phyloP scores from a whole-genome alignment of 2,888 invertebrate genomes.

The Lamproptera curius region DNA sequence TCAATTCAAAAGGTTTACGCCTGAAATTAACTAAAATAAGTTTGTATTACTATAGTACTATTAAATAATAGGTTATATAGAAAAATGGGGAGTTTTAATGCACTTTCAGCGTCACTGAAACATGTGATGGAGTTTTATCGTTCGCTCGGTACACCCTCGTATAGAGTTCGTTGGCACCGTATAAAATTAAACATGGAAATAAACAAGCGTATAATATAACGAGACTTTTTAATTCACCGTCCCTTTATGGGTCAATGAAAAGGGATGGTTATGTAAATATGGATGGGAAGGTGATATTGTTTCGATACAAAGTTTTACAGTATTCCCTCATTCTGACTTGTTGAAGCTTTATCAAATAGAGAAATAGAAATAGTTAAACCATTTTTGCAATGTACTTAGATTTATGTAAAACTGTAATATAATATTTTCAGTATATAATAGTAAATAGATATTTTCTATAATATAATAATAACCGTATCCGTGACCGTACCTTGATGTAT shows the following conservation, averaged over 20 bases:
- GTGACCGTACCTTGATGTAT: too few relatives aligned
- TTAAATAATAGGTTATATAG: constrained; percentile 27
- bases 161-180: constrained; percentile 61
- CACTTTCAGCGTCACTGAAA: constrained; percentile 34
- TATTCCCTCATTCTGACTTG: too few relatives aligned
- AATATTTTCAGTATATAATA: too few relatives aligned
- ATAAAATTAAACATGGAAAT: constrained; percentile 74
- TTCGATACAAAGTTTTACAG: too few relatives aligned
- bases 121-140: constrained; percentile 40
- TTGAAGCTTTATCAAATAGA: too few relatives aligned
- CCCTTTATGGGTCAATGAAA: constrained; percentile 35
- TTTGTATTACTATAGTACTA: too few relatives aligned
- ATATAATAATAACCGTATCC: too few relatives aligned
- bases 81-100: constrained; percentile 34
- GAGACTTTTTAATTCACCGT: constrained; percentile 57
- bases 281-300: constrained; percentile 26
- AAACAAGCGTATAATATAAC: constrained; percentile 69
- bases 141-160: constrained; percentile 25
- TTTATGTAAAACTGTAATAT: too few relatives aligned
- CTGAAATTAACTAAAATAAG: constrained; percentile 23
- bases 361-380: too few relatives aligned
- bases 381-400: too few relatives aligned
- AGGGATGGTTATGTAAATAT: constrained; percentile 43
- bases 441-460: too few relatives aligned
- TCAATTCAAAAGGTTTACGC: constrained; percentile 23